Base-by-base conservation (phyloP, 2,113 vertebrate genomes). In the Scatophagus argus region DNA sequence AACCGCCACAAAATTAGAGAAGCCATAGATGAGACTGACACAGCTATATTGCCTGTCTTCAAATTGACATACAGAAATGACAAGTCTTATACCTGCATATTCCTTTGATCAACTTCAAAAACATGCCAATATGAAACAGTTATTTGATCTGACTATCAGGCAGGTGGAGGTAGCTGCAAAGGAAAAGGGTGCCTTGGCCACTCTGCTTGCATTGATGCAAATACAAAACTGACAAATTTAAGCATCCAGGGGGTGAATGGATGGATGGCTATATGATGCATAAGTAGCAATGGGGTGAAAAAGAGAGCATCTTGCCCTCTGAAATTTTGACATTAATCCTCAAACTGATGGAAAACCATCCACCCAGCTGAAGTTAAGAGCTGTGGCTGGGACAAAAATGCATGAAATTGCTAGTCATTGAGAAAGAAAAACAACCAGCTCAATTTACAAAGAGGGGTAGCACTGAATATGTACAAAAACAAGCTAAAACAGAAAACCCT, bases 391-490 rank as follows among this genome's bases (percentile, higher is more conserved):
- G 27, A 58, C 16, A 17, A 21, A 65, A 60, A 31, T 11, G 11
- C n/a, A 38, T 29, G n/a, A 19, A 41, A 49, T 2, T n/a, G 38
- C 29, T 8, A 17, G 51, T 65, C n/a, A 16, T 38, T 6, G 1
- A 61, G n/a, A 29, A 31, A 69, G 16, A 19, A 76, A 55, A 76
- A 71, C 10, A 25, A 11, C 21, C 54, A 64, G 29, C 44, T 41
- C n/a, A 0, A 8, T 25, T 62, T 10, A 31, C 16, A 41, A 61
- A 67, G 5, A 27, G 38, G 5, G 1, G n/a, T 13, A 39, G 51
- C 16, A 8, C 1, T 74, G 41, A 49, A 27, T 66, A 23, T 39
- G 11, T 27, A 60, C 10, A 70, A 87, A 74, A 79, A 80, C 76
- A 81, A 66, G 56, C 16, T 8, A 60, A 52, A 79, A 71, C 23